Conservation (phyloP, 2,113 vertebrate species). For the Channa maculata region DNA sequence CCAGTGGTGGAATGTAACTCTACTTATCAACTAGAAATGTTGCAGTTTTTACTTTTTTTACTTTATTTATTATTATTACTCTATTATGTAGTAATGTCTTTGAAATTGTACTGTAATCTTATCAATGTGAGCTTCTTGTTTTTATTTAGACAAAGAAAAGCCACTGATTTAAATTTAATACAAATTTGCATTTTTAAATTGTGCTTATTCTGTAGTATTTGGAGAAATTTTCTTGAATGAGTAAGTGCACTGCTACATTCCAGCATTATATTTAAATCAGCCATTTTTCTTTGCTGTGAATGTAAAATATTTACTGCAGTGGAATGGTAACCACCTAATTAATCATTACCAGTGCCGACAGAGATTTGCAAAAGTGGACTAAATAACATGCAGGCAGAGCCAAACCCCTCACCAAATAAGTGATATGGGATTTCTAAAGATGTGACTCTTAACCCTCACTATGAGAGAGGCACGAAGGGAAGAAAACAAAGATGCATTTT, state of each 20-base stretch:
- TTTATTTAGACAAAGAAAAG: no score
- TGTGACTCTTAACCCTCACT: constrained; percentile 25
- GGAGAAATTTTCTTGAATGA: no score
- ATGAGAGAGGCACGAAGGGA: constrained; percentile 4
- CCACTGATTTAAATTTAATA: no score
- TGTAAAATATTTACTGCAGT: constrained; percentile 30
- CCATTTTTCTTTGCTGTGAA: constrained; percentile 15
- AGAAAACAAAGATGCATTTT: constrained; percentile 10
- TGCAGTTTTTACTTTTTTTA: no score
- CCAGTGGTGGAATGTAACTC: no score
- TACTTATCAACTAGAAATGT: no score
- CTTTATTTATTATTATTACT: no score
- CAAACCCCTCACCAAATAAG: constrained; percentile 40
- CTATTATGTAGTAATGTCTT: no score
- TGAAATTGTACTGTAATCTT: no score
- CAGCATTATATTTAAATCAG: constrained; percentile 24
- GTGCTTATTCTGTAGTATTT: no score
- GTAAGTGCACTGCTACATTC: not conserved
- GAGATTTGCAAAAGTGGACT: constrained; percentile 35
- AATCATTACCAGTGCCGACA: constrained; percentile 51
- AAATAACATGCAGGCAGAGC: constrained; percentile 39
- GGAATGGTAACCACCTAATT: constrained; percentile 31
- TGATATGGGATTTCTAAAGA: constrained; percentile 27
- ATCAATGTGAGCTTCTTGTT: no score
- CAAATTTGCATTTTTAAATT: no score